Percentiles rank a stretch among this genome's conserved stretches.
Conservation (phyloP, 2,113 vertebrate genomes). For the Bufo gargarizans region DNA sequence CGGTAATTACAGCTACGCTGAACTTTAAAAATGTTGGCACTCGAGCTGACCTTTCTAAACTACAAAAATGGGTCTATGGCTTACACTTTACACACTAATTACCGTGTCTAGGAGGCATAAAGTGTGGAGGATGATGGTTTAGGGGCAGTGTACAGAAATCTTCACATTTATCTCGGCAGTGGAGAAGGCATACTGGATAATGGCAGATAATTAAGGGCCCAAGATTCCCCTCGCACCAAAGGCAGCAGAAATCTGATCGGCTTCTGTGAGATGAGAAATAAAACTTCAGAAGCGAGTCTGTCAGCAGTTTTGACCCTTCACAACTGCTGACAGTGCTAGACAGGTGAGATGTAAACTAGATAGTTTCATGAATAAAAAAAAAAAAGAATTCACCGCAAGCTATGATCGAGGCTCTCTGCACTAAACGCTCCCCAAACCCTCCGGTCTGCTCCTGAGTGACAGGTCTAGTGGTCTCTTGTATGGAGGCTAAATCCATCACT, state of each 20-base stretch:
- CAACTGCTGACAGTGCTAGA: too few species aligned
- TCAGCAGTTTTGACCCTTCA: too few species aligned
- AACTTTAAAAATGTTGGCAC: slow-evolving; percentile 46
- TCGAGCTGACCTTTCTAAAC: slow-evolving; percentile 46
- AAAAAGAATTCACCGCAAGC: too few species aligned
- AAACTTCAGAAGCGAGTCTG: background rate
- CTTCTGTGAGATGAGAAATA: too few species aligned
- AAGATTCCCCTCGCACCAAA: background rate
- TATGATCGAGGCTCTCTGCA: too few species aligned
- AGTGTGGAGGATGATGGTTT: slow-evolving; percentile 23
- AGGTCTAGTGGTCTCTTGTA: too few species aligned
- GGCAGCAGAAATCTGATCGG: background rate
- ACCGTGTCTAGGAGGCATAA: slow-evolving; percentile 42
- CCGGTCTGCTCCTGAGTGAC: too few species aligned
- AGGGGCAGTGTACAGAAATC: background rate
- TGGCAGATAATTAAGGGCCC: slow-evolving; percentile 22
- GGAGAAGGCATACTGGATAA: slow-evolving; percentile 1
- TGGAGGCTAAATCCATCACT: too few species aligned
- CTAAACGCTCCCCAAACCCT: too few species aligned
- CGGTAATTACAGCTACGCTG: slow-evolving; percentile 52
- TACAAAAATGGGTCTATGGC: slow-evolving; percentile 31
- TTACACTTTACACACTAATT: slow-evolving; percentile 32
- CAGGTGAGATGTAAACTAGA: too few species aligned
- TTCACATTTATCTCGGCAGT: slow-evolving; percentile 34
- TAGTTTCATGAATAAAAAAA: too few species aligned